These are phyloP conservation scores for Yasuhikotakia modesta DNA, from an alignment of 2,797 vertebrate species.

Conservation along the genomic window DNA sequence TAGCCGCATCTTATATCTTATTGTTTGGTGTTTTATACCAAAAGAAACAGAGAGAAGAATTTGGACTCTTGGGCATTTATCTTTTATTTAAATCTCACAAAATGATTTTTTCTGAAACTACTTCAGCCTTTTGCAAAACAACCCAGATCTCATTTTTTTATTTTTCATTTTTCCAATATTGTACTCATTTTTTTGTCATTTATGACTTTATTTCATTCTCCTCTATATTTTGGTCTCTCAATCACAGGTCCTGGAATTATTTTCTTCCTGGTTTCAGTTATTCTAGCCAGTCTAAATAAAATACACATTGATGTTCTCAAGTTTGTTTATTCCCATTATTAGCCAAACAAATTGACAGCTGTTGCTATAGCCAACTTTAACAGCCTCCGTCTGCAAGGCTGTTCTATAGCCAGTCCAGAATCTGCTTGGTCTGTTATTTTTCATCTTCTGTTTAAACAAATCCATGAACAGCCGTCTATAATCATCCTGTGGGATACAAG, in stretches of 20 bases:
- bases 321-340: slow-evolving; percentile 6
- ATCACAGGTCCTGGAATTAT: not conserved
- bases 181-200: not conserved
- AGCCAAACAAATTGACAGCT: not conserved
- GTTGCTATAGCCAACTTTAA: not conserved
- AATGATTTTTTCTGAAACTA: not conserved
- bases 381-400: not conserved
- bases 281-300: not conserved
- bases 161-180: too few species aligned
- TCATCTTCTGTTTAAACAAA: slow-evolving; percentile 20
- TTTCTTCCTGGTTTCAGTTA: not conserved
- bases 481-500: slow-evolving; percentile 1
- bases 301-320: not conserved
- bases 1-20: not conserved
- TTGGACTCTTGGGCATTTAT: not conserved
- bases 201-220: not conserved
- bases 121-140: not conserved
- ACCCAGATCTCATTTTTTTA: not conserved
- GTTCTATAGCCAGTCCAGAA: not conserved
- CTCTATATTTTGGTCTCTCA: not conserved
- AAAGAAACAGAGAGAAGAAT: not conserved
- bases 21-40: not conserved
- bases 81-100: not conserved
- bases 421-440: slow-evolving; percentile 8
- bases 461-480: not conserved